A percentile compares a stretch with the other conserved stretches of the same genome.
Evolutionary conservation across 2,888 invertebrate genomes (phyloP).

Genomic region (Eremobia ochroleuca): DNA sequence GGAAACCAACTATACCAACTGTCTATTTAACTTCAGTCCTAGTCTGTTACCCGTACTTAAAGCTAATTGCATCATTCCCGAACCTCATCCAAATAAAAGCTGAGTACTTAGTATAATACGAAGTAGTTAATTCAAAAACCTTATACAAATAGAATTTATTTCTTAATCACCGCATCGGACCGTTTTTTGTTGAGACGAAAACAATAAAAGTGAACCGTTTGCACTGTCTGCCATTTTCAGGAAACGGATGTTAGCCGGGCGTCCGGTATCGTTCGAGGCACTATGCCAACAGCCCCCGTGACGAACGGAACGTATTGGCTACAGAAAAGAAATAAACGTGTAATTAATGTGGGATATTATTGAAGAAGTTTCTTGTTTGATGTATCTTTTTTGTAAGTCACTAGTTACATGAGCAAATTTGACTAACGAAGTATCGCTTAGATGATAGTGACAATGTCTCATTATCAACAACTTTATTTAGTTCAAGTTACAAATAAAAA

Average conservation of each 20-base stretch:
- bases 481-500: neutral
- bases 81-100: slow-evolving; percentile 10
- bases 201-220: slow-evolving; percentile 80
- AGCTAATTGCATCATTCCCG: slow-evolving; percentile 7
- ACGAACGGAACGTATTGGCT: slow-evolving; percentile 64
- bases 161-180: slow-evolving; percentile 60
- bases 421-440: neutral
- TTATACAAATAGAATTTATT: slow-evolving; percentile 41
- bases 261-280: slow-evolving; percentile 82
- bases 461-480: too few relatives aligned
- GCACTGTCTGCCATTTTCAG: slow-evolving; percentile 80
- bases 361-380: slow-evolving; percentile 25
- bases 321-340: slow-evolving; percentile 49
- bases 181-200: slow-evolving; percentile 73
- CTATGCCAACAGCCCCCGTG: slow-evolving; percentile 79
- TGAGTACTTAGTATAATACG: neutral
- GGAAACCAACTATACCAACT: neutral
- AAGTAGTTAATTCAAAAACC: slow-evolving; percentile 32
- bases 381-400: neutral
- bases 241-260: slow-evolving; percentile 86
- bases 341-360: slow-evolving; percentile 64
- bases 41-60: neutral
- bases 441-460: neutral
- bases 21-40: neutral
- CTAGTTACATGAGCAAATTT: neutral